Conservation (phyloP, 2,113 vertebrate genomes). For the Planiliza haematocheilus region DNA sequence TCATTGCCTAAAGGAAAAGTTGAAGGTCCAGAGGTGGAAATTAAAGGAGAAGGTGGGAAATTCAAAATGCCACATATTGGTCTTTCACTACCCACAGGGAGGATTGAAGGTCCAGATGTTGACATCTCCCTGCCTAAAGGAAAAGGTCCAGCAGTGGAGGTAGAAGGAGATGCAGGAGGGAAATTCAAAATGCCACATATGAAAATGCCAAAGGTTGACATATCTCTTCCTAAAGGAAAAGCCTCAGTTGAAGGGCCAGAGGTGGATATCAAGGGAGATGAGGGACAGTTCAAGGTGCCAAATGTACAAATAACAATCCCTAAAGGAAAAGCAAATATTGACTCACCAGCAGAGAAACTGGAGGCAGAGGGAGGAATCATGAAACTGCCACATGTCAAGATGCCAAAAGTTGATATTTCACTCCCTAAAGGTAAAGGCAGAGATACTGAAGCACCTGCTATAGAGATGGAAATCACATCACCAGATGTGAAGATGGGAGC, state of each 20-base stretch:
- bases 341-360: constrained; percentile 30
- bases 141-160: constrained; percentile 36
- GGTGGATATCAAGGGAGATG: constrained; percentile 1
- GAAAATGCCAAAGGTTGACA: constrained; percentile 73
- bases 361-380: constrained; percentile 51
- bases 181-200: constrained; percentile 75
- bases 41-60: constrained; percentile 12
- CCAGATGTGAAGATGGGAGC: constrained; percentile 64
- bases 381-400: constrained; percentile 62
- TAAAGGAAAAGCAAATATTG: constrained; percentile 52
- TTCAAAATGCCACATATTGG: constrained; percentile 62
- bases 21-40: constrained; percentile 18
- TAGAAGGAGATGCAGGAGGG: constrained; percentile 38
- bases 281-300: constrained; percentile 63
- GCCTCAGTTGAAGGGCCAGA: constrained; percentile 41
- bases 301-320: constrained; percentile 68
- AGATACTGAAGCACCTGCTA: constrained; percentile 36
- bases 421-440: constrained; percentile 64
- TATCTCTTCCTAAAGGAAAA: constrained; percentile 67
- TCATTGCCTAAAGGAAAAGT: constrained; percentile 58
- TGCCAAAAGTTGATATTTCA: constrained; percentile 76
- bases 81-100: constrained; percentile 52
- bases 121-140: constrained; percentile 63
- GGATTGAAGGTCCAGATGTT: constrained; percentile 10
- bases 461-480: constrained; percentile 45